Conservation (phyloP, 2,888 invertebrate genomes). For the Elmis aenea region DNA sequence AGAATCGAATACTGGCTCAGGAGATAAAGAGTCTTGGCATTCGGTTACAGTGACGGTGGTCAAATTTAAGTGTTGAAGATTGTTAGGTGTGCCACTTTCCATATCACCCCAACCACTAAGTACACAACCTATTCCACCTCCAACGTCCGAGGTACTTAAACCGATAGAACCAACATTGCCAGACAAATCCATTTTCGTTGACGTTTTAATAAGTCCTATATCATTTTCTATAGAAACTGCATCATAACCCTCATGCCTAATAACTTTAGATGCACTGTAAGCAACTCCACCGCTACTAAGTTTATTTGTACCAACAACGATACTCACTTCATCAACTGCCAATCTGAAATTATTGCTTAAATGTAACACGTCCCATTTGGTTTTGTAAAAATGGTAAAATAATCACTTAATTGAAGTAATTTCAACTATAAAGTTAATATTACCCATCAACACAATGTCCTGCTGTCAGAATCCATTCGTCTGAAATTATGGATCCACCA, state of each 20-base stretch:
- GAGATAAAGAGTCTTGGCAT: slow-evolving; percentile 39
- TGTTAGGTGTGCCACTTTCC: slow-evolving; percentile 48
- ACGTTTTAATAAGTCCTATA: slow-evolving; percentile 61
- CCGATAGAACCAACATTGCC: slow-evolving; percentile 13
- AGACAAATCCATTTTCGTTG: slow-evolving; percentile 34
- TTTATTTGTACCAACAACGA: slow-evolving; percentile 53
- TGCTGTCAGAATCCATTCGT: slow-evolving; percentile 29
- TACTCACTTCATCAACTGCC: too few relatives aligned
- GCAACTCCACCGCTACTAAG: slow-evolving; percentile 45
- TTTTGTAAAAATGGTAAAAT: too few relatives aligned
- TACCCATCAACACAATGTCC: slow-evolving; percentile 28
- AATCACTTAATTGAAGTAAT: too few relatives aligned
- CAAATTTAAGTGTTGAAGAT: slow-evolving; percentile 53
- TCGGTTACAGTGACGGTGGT: slow-evolving; percentile 48
- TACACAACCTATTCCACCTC: slow-evolving; percentile 6
- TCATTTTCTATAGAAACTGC: slow-evolving; percentile 54
- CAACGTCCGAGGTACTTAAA: slow-evolving; percentile 10
- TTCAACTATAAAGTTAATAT: too few relatives aligned
- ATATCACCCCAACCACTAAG: slow-evolving; percentile 20
- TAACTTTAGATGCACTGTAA: slow-evolving; percentile 48
- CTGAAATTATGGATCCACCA: slow-evolving; percentile 29
- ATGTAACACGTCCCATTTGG: too few relatives aligned
- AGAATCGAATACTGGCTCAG: slow-evolving; percentile 31
- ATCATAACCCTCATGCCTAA: slow-evolving; percentile 47
- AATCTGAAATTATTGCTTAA: too few relatives aligned